Evolutionary conservation across 2,888 invertebrate species (phyloP), one percentile per base, ranked within the genome.

Genomic region (Atrina japonica): DNA sequence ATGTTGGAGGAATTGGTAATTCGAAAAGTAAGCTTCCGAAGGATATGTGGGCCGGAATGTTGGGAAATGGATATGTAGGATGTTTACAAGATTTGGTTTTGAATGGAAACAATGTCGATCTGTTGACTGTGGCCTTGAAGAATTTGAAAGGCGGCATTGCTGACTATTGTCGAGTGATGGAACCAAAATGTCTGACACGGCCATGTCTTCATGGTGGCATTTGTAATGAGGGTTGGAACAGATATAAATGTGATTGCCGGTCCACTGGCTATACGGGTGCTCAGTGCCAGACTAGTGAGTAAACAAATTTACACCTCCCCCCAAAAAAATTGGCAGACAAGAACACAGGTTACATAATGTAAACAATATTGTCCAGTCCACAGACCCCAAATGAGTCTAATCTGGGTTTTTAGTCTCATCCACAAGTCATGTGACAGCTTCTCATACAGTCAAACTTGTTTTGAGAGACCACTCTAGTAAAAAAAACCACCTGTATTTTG

Each of bases 221-320:
- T 25, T 98, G 98, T 91, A 92, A 94, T 3, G 97, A 98, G 90
- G 98, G 98, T 0, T 98, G 98, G 98, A 97, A 98, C 91, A 93
- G 98, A 71, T 96, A 95, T 81, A 93, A 96, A 63, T 98, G 98
- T 89, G 97, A 98, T 90, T 98, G 98, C 90, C 94, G 96, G 11
- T 93, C 94, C 41, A 98, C 97, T 0, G 93, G 95, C 76, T 97
- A 94, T 88, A 95, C 95, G 0, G 98, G 98, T 30, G 95, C 96
- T 0, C 96, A 96, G 14, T 98, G 98, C 91, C 96, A 96, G 76
- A 93, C 95, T 92, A 94, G 95, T 95, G 88, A 87, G 88, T 74
- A 27, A 7, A 7, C 11, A 35, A 11, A 5, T 35, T 35, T 35
- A 35, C 35, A 5, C 35, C 35, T 7, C 35, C 5, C 35, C 5